Conservation (phyloP, 2,113 vertebrate genomes). For the Pygoscelis adeliae region DNA sequence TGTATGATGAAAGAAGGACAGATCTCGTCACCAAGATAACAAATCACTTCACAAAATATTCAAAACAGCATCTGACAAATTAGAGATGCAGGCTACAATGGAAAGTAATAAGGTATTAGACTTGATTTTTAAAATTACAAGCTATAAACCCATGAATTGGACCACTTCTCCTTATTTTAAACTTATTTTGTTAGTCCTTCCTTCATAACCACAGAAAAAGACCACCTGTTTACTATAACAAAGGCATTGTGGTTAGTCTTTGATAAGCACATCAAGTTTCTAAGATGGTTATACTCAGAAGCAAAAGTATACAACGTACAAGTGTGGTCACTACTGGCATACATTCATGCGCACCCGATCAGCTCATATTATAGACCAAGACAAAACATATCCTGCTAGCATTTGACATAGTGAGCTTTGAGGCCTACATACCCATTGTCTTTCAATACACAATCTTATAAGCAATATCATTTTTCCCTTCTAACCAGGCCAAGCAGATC, state of each 20-base stretch:
- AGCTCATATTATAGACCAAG: background rate
- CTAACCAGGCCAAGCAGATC: background rate
- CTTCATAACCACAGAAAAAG: background rate
- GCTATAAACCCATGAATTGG: background rate
- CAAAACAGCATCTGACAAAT: background rate
- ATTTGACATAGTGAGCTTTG: background rate
- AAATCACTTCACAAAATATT: background rate
- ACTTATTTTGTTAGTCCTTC: background rate
- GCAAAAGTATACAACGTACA: background rate
- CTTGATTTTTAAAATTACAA: background rate
- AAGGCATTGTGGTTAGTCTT: background rate
- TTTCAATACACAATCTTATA: background rate
- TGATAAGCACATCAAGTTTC: background rate
- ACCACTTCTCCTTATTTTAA: background rate
- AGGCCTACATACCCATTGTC: no score
- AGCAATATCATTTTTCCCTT: background rate
- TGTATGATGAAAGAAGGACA: background rate
- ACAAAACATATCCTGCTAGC: background rate
- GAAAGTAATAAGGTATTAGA: background rate
- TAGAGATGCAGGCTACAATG: rapidly evolving
- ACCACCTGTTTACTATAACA: background rate
- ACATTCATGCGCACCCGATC: background rate
- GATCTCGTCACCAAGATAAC: background rate
- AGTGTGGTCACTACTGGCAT: background rate
- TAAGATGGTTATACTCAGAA: background rate